Conservation (phyloP, 2,888 invertebrate genomes). For the Quadroppia sp. region DNA sequence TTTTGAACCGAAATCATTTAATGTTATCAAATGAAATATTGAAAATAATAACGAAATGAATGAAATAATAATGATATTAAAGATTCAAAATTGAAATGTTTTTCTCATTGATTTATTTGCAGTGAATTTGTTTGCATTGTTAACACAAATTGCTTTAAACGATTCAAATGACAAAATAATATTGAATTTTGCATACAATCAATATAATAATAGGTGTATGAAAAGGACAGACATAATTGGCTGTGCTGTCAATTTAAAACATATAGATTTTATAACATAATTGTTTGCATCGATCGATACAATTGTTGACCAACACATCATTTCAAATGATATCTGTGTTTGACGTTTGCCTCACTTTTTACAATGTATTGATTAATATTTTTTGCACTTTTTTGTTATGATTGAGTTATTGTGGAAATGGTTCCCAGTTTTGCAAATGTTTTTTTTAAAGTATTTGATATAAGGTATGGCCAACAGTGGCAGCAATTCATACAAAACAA, state of each 20-base stretch:
- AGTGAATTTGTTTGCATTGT: not conserved
- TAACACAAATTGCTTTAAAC: too few relatives aligned
- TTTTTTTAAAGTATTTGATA: too few relatives aligned
- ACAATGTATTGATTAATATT: not conserved
- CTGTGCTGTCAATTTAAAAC: too few relatives aligned
- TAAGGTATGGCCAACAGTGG: not conserved
- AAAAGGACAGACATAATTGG: too few relatives aligned
- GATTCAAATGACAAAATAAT: too few relatives aligned
- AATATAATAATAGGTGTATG: too few relatives aligned
- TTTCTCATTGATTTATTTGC: not conserved
- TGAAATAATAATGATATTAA: not conserved
- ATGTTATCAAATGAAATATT: not conserved
- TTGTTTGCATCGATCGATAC: conserved; percentile 5
- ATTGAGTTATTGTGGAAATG: not conserved
- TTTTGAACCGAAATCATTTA: not conserved
- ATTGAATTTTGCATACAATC: too few relatives aligned
- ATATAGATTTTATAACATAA: not conserved
- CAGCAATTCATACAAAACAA: not conserved
- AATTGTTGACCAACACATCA: conserved; percentile 9
- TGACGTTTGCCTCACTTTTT: not conserved
- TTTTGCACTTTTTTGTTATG: not conserved
- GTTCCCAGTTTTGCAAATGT: too few relatives aligned
- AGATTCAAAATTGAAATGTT: not conserved
- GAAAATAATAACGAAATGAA: not conserved
- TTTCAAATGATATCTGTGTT: not conserved